phyloP scores from a whole-genome alignment of 2,113 vertebrate genomes.

The Aldabrachelys gigantea region DNA sequence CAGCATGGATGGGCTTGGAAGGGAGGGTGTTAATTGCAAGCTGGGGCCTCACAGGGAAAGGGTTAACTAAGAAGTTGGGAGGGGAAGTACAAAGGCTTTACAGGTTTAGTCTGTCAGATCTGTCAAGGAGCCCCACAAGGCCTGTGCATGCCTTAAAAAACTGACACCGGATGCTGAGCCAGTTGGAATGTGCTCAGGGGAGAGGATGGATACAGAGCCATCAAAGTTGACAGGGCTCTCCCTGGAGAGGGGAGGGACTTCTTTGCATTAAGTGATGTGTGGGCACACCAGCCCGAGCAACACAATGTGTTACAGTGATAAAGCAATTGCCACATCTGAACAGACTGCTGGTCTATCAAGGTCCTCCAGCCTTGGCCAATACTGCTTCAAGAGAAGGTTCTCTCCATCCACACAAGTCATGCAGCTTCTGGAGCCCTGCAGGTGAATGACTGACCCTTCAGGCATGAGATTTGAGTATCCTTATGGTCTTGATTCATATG shows the following conservation, averaged over 20 bases:
- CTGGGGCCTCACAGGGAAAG: not conserved
- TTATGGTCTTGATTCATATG: accelerated
- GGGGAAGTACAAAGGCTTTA: not conserved
- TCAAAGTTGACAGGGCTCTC: not conserved
- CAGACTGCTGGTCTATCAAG: not conserved
- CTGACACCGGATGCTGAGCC: not conserved
- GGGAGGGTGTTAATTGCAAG: not conserved
- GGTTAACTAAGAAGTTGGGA: not conserved
- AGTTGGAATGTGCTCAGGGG: not conserved
- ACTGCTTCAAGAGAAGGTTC: not conserved
- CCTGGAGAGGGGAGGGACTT: not conserved
- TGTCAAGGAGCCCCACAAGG: not conserved
- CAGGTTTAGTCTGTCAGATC: not conserved
- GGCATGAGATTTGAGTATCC: accelerated
- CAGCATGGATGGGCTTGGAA: not conserved
- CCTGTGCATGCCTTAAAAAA: not conserved
- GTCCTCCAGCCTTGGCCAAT: not conserved
- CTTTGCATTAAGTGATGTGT: not conserved
- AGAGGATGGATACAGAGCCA: not conserved
- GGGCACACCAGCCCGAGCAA: not conserved
- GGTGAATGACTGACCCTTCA: accelerated
- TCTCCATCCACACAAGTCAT: accelerated
- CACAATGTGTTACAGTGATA: not conserved
- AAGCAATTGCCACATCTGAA: not conserved
- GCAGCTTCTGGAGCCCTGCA: not conserved